Conservation (phyloP, 2,888 invertebrate genomes). For the Hipparchia sbordonii region DNA sequence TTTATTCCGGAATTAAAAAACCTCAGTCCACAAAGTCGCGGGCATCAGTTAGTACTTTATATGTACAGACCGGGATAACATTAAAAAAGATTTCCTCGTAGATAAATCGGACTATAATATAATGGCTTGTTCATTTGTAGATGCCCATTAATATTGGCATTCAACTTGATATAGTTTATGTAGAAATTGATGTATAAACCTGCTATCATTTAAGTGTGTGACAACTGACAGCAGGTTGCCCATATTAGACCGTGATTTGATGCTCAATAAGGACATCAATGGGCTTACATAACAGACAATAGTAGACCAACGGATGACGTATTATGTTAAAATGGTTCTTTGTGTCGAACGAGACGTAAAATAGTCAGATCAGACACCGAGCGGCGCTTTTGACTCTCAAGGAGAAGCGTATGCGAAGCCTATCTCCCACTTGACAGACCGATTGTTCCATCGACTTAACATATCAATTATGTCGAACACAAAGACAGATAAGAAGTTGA, state of each 20-base stretch:
- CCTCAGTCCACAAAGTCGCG: too few relatives aligned
- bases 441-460: slow-evolving; percentile 80
- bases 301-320: slow-evolving; percentile 49
- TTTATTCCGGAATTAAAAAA: too few relatives aligned
- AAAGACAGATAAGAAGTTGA: slow-evolving; percentile 75
- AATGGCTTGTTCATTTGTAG: not conserved
- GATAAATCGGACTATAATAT: not conserved
- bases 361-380: slow-evolving; percentile 48
- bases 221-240: slow-evolving; percentile 49
- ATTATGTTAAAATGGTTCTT: slow-evolving; percentile 74
- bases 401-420: slow-evolving; percentile 41
- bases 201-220: slow-evolving; percentile 35
- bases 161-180: not conserved
- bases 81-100: not conserved
- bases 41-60: not conserved
- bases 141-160: not conserved
- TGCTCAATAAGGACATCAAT: slow-evolving; percentile 48
- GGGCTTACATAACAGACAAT: slow-evolving; percentile 61
- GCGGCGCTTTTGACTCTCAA: slow-evolving; percentile 44
- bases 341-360: slow-evolving; percentile 61
- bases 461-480: slow-evolving; percentile 81
- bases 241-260: slow-evolving; percentile 48
- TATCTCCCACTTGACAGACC: slow-evolving; percentile 65
- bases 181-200: slow-evolving; percentile 13
- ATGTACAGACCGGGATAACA: not conserved